Base-by-base conservation (phyloP, 1,140 invertebrate genomes). In the Wasmannia auropunctata region DNA sequence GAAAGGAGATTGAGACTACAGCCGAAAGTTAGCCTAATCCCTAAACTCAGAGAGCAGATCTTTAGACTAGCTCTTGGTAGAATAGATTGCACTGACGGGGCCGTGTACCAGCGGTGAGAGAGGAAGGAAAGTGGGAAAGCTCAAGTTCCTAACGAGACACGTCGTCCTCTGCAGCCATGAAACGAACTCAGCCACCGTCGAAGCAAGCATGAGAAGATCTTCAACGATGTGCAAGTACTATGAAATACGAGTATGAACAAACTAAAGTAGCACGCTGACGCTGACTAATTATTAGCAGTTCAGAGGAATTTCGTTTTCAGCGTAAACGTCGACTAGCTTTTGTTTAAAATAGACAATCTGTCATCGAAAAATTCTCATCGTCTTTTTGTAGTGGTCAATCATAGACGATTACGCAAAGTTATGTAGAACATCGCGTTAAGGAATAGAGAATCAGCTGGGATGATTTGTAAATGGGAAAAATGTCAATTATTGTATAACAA, bases 141-240 rank as follows among this genome's bases (percentile, higher is more conserved):
- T 93, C 92, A 92, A 94, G 93, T 94, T 94, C 89, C 93, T 93
- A 92, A 93, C 93, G 89, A 94, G 93, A 91, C 92, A 90, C 88
- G 88, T 89, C 76, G 89, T 93, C 88, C 90, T 91, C 87, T 88
- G 87, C n/a, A n/a, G n/a, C 84, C 90, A 91, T 92, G 92, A 93
- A 93, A 93, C 91, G 91, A 92, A 93, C 91, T 91, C 89, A 89
- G 88, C 92, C 86, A 91, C 81, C 91, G 91, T 92, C 88, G 88
- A 91, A 92, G 85, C 84, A 88, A 72, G 74, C 54, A 51, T 28
- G 86, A 87, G 81, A 65, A 87, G 86, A 69, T 86, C 83, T 72
- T 58, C 77, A 77, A 84, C 87, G 87, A 91, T 84, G 86, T 86
- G 85, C 49, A 60, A 69, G 80, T 69, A 80, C 90, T 88, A 91